Percentiles rank a stretch among this genome's conserved stretches.
Evolutionary conservation across 2,797 vertebrate genomes (phyloP).

Genomic region (Parauchenoglanis ngamensis): DNA sequence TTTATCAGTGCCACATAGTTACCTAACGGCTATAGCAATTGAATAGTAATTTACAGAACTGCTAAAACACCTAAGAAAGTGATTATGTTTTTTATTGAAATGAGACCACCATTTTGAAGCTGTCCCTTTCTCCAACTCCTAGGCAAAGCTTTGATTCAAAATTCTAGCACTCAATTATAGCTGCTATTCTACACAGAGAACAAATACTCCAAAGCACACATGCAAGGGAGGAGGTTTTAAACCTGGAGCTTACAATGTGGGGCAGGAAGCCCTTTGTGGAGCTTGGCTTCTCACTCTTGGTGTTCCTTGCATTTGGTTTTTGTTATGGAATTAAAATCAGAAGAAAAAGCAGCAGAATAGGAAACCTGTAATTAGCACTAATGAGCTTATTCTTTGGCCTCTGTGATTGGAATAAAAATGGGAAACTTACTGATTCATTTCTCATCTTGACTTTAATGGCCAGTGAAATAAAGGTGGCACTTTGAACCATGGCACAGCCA

Average conservation of each 20-base stretch:
- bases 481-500: slow-evolving; percentile 69
- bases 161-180: slow-evolving; percentile 52
- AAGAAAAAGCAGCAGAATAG: slow-evolving; percentile 63
- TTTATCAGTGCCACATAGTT: background rate
- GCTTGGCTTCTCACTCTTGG: slow-evolving; percentile 33
- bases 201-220: slow-evolving; percentile 51
- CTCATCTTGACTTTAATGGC: slow-evolving; percentile 70
- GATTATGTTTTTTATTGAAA: slow-evolving; percentile 22
- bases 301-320: slow-evolving; percentile 58
- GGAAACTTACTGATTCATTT: slow-evolving; percentile 64
- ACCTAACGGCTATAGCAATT: slow-evolving; percentile 4
- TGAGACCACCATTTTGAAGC: slow-evolving; percentile 40
- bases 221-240: slow-evolving; percentile 46
- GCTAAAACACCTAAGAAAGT: slow-evolving; percentile 13
- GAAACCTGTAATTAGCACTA: slow-evolving; percentile 72
- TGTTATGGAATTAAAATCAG: slow-evolving; percentile 63
- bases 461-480: slow-evolving; percentile 69
- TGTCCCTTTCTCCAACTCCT: slow-evolving; percentile 27
- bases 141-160: slow-evolving; percentile 36
- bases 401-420: slow-evolving; percentile 69
- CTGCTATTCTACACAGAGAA: slow-evolving; percentile 53
- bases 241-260: slow-evolving; percentile 51
- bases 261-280: slow-evolving; percentile 38
- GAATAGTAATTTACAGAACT: background rate
- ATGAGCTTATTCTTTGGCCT: slow-evolving; percentile 70